Base-by-base conservation (phyloP, 2,113 vertebrate species). In the Aegithalos caudatus region DNA sequence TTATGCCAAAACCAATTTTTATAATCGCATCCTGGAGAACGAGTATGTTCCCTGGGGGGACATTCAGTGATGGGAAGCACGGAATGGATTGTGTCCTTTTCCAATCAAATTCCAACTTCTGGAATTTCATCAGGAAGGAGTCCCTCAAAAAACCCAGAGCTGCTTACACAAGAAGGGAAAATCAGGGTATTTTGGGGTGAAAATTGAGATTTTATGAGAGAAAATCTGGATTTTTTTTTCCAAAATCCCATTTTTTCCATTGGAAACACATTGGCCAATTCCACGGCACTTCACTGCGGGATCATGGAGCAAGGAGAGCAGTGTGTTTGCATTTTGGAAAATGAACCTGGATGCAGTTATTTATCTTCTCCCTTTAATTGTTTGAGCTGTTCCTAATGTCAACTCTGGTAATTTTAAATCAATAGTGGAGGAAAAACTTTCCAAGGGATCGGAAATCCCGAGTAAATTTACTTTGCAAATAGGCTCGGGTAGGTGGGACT, bases 341-440 rank as follows among this genome's bases (percentile, higher is more conserved):
- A 99, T 99, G 98, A 98, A 98, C 98, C 98, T 99, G 98, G 99
- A 99, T 98, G 98, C 98, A 98, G 98, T 98, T 99, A 99, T 99
- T 99, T 98, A 99, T 99, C 98, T 98, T 99, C 99, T 99, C 98
- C 99, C 99, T 99, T 99, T 98, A 98, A 98, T 98, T 99, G 98
- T 99, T 99, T 99, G 99, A 99, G 98, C 99, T 98, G 98, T 98
- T 99, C 98, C 98, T 99, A 99, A 99, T 98, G 98, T 99, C 99
- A 99, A 99, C 98, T 98, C 98, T 97, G 97, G 98, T 99, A 99
- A 99, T 99, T 99, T 99, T 99, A 99, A 99, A 99, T 99, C 99
- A 99, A 99, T 98, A 99, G 97, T 98, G 98, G 98, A 98, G 98
- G 98, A 98, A 98, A 99, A 98, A 99, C 98, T 98, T 98, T 98